Evolutionary conservation across 53 echinoderm and acorn worm genomes (phyloP).

Genomic region (Patiria pectinifera): DNA sequence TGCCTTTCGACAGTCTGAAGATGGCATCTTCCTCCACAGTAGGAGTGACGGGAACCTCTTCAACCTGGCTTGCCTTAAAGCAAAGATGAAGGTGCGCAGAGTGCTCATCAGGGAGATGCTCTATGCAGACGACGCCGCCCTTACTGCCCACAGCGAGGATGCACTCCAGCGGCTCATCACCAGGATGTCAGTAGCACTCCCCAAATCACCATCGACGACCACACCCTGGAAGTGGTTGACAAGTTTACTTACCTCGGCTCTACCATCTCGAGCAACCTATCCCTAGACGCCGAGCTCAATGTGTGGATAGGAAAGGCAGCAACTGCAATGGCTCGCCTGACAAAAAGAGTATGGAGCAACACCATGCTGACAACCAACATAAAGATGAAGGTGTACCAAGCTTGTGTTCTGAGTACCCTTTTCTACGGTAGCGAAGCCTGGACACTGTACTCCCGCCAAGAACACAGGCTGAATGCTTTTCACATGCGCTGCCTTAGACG

Average conservation of each 20-base stretch:
- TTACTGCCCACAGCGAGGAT: not conserved
- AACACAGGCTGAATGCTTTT: not conserved
- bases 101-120: too few species aligned
- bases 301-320: not conserved
- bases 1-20: too few species aligned
- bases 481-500: not conserved
- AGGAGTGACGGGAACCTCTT: too few species aligned
- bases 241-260: not conserved
- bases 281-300: slow-evolving; percentile 21
- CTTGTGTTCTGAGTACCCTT: not conserved
- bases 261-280: not conserved
- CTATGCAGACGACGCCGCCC: not conserved
- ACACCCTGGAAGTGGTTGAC: slow-evolving; percentile 1
- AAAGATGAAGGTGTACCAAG: not conserved
- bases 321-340: slow-evolving; percentile 7
- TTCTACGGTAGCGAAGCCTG: not conserved
- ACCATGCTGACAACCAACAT: not conserved
- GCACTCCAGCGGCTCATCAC: slow-evolving; percentile 39
- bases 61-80: too few species aligned
- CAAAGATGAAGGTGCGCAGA: too few species aligned
- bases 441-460: not conserved
- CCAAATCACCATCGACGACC: not conserved
- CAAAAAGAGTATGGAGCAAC: slow-evolving; percentile 16
- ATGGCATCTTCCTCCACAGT: too few species aligned
- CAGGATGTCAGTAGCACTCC: not conserved